Percentiles rank a stretch among this genome's conserved stretches.
Conservation (phyloP, 2,113 vertebrate genomes). For the Nerophis ophidion region DNA sequence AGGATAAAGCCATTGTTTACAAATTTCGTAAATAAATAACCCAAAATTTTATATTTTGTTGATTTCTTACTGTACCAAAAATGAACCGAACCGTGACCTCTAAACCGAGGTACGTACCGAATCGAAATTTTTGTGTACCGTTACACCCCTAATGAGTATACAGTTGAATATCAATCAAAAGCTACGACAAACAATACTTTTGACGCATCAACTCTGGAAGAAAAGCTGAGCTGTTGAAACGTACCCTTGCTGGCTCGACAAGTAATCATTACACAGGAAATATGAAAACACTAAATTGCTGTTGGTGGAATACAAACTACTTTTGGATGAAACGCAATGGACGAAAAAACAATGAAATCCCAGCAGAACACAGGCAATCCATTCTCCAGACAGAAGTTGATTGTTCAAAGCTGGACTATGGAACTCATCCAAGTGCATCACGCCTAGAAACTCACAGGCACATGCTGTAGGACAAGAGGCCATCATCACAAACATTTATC, state of each 20-base stretch:
- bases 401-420: constrained; percentile 5
- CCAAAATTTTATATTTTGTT: too few species aligned
- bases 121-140: too few species aligned
- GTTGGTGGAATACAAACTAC: constrained; percentile 34
- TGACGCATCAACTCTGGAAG: constrained; percentile 27
- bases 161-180: not conserved
- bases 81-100: too few species aligned
- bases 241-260: constrained; percentile 2
- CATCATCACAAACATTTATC: not conserved
- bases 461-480: not conserved
- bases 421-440: constrained; percentile 9
- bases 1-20: too few species aligned
- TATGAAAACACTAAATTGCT: constrained; percentile 34
- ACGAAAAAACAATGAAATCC: constrained; percentile 22
- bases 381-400: constrained; percentile 31
- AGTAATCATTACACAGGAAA: constrained; percentile 26
- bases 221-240: constrained; percentile 52
- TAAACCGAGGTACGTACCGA: too few species aligned
- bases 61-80: too few species aligned
- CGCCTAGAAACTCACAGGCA: constrained; percentile 9
- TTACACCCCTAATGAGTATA: too few species aligned
- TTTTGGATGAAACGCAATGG: constrained; percentile 12
- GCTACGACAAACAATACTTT: constrained; percentile 12
- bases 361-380: constrained; percentile 19
- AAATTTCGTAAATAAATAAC: too few species aligned